Percentiles rank a stretch among this genome's conserved stretches.
Evolutionary conservation across 2,888 invertebrate species (phyloP).

Genomic region (Operophtera brumata): DNA sequence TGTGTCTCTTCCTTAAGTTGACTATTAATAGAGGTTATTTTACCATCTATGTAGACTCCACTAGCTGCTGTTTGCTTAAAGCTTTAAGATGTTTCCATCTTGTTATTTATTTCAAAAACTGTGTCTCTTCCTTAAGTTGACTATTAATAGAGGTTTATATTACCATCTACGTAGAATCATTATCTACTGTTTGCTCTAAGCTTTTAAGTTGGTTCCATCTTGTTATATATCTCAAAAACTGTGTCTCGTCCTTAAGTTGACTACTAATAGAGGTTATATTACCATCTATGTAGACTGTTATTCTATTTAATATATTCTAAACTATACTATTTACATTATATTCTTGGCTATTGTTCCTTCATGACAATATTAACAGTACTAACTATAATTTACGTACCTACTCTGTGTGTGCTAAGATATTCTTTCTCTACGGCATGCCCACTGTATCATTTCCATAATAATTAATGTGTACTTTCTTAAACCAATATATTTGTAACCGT

Average conservation of each 20-base stretch:
- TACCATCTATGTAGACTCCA: constrained; percentile 24
- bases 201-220: constrained; percentile 29
- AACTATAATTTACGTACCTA: constrained; percentile 14
- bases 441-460: constrained; percentile 27
- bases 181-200: constrained; percentile 14
- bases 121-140: too few species aligned
- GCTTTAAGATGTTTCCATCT: too few species aligned
- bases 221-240: constrained; percentile 20
- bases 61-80: too few species aligned
- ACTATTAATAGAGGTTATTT: constrained; percentile 19
- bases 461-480: constrained; percentile 55
- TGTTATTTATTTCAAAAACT: constrained; percentile 6
- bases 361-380: constrained; percentile 57
- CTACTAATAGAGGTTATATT: constrained; percentile 18
- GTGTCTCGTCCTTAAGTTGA: constrained; percentile 18
- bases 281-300: constrained; percentile 27
- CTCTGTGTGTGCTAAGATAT: constrained; percentile 18
- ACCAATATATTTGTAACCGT: constrained; percentile 69
- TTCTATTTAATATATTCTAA: constrained; percentile 32
- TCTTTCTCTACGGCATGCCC: constrained; percentile 26
- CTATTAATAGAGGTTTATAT: too few species aligned
- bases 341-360: constrained; percentile 71
- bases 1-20: constrained; percentile 19
- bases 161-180: too few species aligned
- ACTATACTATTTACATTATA: constrained; percentile 33